Base-by-base conservation (phyloP, 2,888 invertebrate species). In the Microplitis manilae region DNA sequence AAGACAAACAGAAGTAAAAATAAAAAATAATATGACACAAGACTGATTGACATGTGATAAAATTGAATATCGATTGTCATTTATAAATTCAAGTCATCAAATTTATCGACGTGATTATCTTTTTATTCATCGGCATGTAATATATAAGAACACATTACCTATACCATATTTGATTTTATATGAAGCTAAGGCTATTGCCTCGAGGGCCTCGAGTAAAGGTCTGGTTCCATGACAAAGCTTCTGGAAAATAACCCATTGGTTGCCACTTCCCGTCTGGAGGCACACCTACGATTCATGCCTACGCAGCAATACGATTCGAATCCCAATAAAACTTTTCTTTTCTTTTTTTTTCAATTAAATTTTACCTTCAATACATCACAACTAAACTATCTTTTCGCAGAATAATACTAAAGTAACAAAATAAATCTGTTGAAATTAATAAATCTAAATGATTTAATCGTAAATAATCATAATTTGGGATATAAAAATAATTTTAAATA, bases 191-290 rank as follows among this genome's bases (percentile, higher is more conserved):
- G n/a, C 38, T 41, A 65, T 67, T 50, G 67, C 73, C 50, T 65
- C 17, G 9, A 50, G 50, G 30, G 67, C 73, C 50, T 65, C 17
- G 9, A 50, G 50, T 50, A 50, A 50, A 30, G 41, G 73, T 67
- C 67, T 67, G 65, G 60, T 73, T 73, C 69, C 73, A 77, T 77
- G 77, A 77, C 77, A 74, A 77, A 77, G 77, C 77, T 77, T 65
- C 77, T 77, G 77, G 69, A 50, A 68, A 68, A 77, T 77, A 77
- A 77, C 73, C 73, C 62, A 74, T 77, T 73, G 60, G 70, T 73
- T 77, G 69, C 65, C 73, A 77, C 77, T 77, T 77, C 77, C 77
- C 77, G 77, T 77, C 77, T 77, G 77, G 73, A 67, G 73, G 67
- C 73, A 73, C 73, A 73, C 73, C 73, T 73, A 73, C 73, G 73